Base-by-base conservation (phyloP, 2,113 vertebrate genomes). In the Lasiurus cinereus region DNA sequence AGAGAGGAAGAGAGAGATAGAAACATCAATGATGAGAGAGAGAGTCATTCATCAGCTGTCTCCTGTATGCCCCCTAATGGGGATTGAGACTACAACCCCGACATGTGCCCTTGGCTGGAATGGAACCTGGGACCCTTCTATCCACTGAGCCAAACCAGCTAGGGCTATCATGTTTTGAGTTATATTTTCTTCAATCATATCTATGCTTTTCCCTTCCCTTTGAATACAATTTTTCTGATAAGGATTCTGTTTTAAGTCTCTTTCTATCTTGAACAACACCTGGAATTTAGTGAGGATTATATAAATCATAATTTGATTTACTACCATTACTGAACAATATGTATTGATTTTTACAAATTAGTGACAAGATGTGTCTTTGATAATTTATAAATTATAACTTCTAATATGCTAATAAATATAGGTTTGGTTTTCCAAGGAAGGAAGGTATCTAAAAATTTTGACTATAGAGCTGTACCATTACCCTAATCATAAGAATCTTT, bases 351-450 rank as follows among this genome's bases (percentile, higher is more conserved):
- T 83, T 70, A 77, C 16, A 62, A 80, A 70, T 82, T 33, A 86
- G 19, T 50, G 5, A 43, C 27, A 69, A 76, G 50, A 76, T 76
- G 24, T 16, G 18, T 29, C 80, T 62, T 84, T 43, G 74, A 39
- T 67, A 85, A 66, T 80, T 80, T 79, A 90, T 73, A 87, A 87
- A 70, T 52, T 83, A 62, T 91, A 83, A 93, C 24, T 87, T 77
- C 46, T 76, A 70, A 33, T 46, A 70, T 87, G 22, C 48, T 67
- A 77, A 52, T 90, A 69, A 69, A 69, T 62, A 11, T 83, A 70
- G 16, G 18, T 50, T 59, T 14, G 22, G 19, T 43, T 85, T 85
- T 84, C 39, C 10, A 85, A 93, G 36, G 56, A 64, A 88, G 29
- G 24, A 84, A 59, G 31, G 9, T 76, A n/a, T 59, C 24, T 70